Conservation (phyloP, 2,113 vertebrate species). For the Eonycteris spelaea region DNA sequence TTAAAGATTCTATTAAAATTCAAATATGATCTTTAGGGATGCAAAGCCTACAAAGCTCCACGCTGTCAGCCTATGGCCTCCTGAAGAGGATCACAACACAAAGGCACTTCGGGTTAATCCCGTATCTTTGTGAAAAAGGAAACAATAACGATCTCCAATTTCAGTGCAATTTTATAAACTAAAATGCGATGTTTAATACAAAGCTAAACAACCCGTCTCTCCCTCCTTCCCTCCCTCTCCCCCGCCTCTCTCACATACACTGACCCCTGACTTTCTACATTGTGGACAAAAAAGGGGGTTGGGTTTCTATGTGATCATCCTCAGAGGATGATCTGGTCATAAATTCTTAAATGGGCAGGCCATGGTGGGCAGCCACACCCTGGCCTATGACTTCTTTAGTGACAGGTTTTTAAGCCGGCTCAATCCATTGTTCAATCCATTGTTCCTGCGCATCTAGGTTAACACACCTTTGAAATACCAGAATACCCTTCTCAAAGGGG, state of each 20-base stretch:
- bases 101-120: background rate
- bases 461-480: too few species aligned
- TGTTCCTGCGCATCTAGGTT: too few species aligned
- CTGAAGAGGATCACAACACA: background rate
- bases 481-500: too few species aligned
- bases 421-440: too few species aligned
- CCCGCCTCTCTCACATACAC: background rate
- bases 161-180: background rate
- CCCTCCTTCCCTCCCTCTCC: too few species aligned
- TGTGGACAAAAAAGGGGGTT: background rate
- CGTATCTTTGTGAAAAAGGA: background rate
- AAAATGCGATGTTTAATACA: background rate
- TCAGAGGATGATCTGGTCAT: background rate
- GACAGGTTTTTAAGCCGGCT: too few species aligned
- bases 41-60: background rate
- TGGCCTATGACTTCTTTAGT: too few species aligned
- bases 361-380: too few species aligned
- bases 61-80: background rate
- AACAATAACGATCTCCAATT: background rate
- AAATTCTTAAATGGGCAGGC: background rate
- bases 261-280: background rate
- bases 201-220: background rate
- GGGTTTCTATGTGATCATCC: background rate
- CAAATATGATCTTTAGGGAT: background rate
- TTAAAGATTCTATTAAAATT: slow-evolving; percentile 22